Evolutionary conservation across 2,888 invertebrate genomes (phyloP), one percentile per base, ranked within the genome.

Genomic region (Cryptus viduatorius): DNA sequence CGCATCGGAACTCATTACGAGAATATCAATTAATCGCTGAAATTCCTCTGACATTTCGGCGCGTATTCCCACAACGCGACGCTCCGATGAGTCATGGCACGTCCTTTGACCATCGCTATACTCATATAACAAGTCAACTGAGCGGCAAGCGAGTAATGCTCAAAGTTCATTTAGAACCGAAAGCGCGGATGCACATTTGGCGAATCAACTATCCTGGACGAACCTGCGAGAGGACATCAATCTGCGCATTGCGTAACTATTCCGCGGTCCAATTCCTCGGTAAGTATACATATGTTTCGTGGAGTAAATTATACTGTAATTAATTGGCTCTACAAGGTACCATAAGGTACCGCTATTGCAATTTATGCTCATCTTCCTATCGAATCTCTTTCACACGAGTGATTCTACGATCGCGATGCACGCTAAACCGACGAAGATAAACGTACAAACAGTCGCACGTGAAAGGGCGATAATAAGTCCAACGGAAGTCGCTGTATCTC

Each of bases 81-180:
- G 5, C 14, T 4, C 37, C 61, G 14, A 61, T 37, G 37, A 37
- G 37, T 37, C 31, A 61, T 24, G 5, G 31, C 31, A 10, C 8
- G 37, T 31, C 61, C 61, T 61, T 61, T 61, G 61, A 31, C 5
- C 14, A 29, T 37, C 19, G 24, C 24, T 3, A 12, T 12, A 24
- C 12, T 56, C 56, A 24, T 56, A 19, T 56, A 56, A 56, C 56
- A 19, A 56, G 56, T 56, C 19, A 56, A 24, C 56, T 24, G 56
- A 56, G 24, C 53, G n/a, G 53, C 53, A 53, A 16, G 16, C 56
- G 24, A 24, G 56, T 19, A 24, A 24, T 24, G 19, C 56, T 56
- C 56, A 24, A 56, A 56, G 56, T 56, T 56, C 56, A 56, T 19
- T 56, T 56, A 24, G 24, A 24, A 56, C 10, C 56, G 24, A 56